phyloP scores from a whole-genome alignment of 2,113 vertebrate genomes.

The Sceloporus undulatus region DNA sequence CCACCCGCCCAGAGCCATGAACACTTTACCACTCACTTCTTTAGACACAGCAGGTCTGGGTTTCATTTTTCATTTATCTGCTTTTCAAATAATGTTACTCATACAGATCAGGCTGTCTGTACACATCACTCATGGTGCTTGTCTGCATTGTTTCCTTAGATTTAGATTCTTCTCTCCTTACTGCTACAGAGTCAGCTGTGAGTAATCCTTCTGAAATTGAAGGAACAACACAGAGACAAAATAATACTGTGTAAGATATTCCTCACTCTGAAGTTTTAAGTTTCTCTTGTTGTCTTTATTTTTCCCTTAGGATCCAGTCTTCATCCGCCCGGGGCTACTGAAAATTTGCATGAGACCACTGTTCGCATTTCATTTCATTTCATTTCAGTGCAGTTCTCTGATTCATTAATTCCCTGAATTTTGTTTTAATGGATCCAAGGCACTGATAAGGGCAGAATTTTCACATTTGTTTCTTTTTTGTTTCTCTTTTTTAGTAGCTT shows the following conservation, averaged over 20 bases:
- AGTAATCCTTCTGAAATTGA: conserved; percentile 47
- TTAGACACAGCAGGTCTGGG: fast-evolving
- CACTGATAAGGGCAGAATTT: not conserved
- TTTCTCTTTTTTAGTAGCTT: not conserved
- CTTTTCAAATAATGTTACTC: conserved; percentile 55
- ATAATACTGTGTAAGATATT: conserved; percentile 39
- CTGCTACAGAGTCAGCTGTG: conserved; percentile 33
- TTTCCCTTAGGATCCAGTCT: not conserved
- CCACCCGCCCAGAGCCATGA: not conserved
- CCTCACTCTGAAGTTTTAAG: conserved; percentile 61
- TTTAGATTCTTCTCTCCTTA: conserved; percentile 59
- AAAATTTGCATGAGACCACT: fast-evolving
- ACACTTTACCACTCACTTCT: not conserved
- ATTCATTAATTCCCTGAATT: not conserved
- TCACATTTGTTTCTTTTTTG: conserved; percentile 3
- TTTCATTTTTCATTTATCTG: conserved; percentile 28
- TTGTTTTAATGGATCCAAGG: not conserved
- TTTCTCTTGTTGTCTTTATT: conserved; percentile 44
- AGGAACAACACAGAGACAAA: conserved; percentile 61
- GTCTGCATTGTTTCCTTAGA: conserved; percentile 48
- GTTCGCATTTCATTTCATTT: not conserved
- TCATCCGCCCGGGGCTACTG: fast-evolving
- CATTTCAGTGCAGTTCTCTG: fast-evolving
- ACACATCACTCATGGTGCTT: conserved; percentile 14
- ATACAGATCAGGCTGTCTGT: conserved; percentile 33